Evolutionary conservation across 2,888 invertebrate genomes (phyloP), one percentile per base, ranked within the genome.

Genomic region (Aethes cnicana): DNA sequence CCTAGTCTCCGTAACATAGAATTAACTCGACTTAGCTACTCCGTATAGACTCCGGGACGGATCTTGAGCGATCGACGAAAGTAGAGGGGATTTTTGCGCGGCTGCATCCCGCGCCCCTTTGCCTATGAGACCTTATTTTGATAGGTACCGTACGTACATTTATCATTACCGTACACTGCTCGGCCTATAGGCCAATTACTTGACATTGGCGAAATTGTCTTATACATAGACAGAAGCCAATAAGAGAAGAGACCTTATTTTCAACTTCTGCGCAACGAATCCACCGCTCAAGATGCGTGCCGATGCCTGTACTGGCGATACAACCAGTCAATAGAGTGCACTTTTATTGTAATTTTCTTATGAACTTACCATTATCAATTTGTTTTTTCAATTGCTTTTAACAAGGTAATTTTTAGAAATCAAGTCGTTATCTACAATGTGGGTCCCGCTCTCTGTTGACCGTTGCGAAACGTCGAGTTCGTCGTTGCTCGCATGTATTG

Each of bases 341-440:
- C 28, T 21, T 12, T 21, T 7, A 41, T 23, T 23, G n/a, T 49
- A 36, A 44, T 58, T 62, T 63, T 60, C 60, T 55, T 59, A 63
- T 66, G 63, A 63, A 69, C 58, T 64, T 41, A 54, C 54, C 55
- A 56, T 56, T 53, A 54, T 48, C 55, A 44, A 59, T 61, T 63
- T 65, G 67, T 58, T 53, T 55, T 61, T 59, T 60, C n/a, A n/a
- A n/a, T n/a, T n/a, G n/a, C 55, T 66, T 62, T 59, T 59, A 62
- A 65, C 62, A 56, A 67, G 68, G 64, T 68, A 68, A 60, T 58
- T n/a, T 67, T 57, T 61, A 59, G 48, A 53, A 66, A 66, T 70
- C 65, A 66, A 67, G 64, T 71, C 63, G n/a, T 66, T 64, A 63
- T 61, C 52, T 41, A 42, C 50, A 54, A 46, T 53, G 47, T 53